phyloP scores from a whole-genome alignment of 1,140 invertebrate genomes.

The Drosophila asahinai region DNA sequence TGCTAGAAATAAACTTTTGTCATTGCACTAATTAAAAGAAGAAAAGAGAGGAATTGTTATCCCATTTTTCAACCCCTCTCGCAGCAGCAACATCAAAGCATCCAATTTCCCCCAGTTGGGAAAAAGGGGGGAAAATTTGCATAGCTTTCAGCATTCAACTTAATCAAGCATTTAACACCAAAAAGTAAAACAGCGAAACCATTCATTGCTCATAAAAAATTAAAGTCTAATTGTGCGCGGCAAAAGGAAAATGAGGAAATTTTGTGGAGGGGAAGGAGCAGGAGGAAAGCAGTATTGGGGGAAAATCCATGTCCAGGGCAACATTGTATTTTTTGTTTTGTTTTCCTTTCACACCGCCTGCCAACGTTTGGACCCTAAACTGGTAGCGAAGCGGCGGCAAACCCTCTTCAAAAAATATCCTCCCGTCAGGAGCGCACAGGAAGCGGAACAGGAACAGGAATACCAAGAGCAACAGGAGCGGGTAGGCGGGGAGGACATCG shows the following conservation, averaged over 20 bases:
- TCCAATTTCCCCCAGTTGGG: slow-evolving; percentile 39
- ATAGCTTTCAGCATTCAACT: slow-evolving; percentile 62
- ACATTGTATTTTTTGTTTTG: slow-evolving; percentile 53
- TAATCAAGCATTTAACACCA: slow-evolving; percentile 81
- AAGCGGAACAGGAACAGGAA: slow-evolving; percentile 27
- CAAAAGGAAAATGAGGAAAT: slow-evolving; percentile 39
- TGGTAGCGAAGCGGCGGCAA: slow-evolving; percentile 17
- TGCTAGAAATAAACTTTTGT: slow-evolving; percentile 49
- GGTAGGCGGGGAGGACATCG: slow-evolving; percentile 12
- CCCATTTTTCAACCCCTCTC: slow-evolving; percentile 18
- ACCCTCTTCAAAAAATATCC: slow-evolving; percentile 49
- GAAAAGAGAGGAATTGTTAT: slow-evolving; percentile 41
- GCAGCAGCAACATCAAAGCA: slow-evolving; percentile 58
- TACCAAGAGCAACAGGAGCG: slow-evolving; percentile 8
- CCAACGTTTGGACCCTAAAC: slow-evolving; percentile 34
- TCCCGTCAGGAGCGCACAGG: slow-evolving; percentile 13
- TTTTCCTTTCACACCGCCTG: slow-evolving; percentile 49
- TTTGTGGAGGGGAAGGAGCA: slow-evolving; percentile 3
- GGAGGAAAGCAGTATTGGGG: neutral
- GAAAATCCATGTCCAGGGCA: slow-evolving; percentile 30
- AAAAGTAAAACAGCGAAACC: slow-evolving; percentile 71
- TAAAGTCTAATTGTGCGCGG: slow-evolving; percentile 72
- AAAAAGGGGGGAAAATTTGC: slow-evolving; percentile 54
- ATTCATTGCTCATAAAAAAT: slow-evolving; percentile 82
- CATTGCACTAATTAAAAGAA: slow-evolving; percentile 61